Percentiles rank a stretch among this genome's conserved stretches.
Conservation (phyloP, 2,797 vertebrate species). For the Coracias cyanogaster region DNA sequence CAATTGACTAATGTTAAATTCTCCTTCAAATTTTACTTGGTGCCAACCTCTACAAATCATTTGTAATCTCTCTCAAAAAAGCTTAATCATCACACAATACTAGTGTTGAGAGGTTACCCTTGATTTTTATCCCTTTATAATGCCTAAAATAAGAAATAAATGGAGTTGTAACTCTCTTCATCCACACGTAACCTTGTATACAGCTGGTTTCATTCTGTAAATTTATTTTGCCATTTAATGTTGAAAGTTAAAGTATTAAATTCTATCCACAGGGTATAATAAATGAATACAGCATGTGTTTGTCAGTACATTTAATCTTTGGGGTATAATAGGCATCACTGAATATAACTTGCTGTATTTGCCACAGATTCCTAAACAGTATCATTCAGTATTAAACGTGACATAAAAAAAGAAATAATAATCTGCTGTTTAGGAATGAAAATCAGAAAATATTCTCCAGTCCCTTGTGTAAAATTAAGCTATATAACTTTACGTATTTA, state of each 20-base stretch:
- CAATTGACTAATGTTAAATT: slow-evolving; percentile 65
- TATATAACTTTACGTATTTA: slow-evolving; percentile 38
- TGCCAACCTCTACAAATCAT: slow-evolving; percentile 49
- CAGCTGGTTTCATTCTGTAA: slow-evolving; percentile 19
- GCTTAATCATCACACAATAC: slow-evolving; percentile 25
- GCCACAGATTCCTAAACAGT: neutral
- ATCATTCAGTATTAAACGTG: neutral
- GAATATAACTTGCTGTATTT: slow-evolving; percentile 6
- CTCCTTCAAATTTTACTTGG: slow-evolving; percentile 47
- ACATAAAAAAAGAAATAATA: neutral
- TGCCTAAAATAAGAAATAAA: slow-evolving; percentile 42
- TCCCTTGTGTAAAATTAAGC: slow-evolving; percentile 1
- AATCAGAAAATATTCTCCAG: slow-evolving; percentile 17
- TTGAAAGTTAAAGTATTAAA: slow-evolving; percentile 25
- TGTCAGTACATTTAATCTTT: slow-evolving; percentile 5
- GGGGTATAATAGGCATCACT: neutral
- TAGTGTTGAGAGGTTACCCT: slow-evolving; percentile 40
- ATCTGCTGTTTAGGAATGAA: slow-evolving; percentile 18
- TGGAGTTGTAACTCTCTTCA: slow-evolving; percentile 48
- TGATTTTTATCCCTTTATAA: slow-evolving; percentile 63
- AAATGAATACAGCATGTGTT: neutral
- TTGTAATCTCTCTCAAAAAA: slow-evolving; percentile 44
- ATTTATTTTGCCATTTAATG: slow-evolving; percentile 33
- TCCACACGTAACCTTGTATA: slow-evolving; percentile 16
- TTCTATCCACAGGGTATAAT: neutral